A percentile compares a stretch with the other conserved stretches of the same genome.
phyloP scores from a whole-genome alignment of 2,888 invertebrate genomes.

The Epirrita christyi region DNA sequence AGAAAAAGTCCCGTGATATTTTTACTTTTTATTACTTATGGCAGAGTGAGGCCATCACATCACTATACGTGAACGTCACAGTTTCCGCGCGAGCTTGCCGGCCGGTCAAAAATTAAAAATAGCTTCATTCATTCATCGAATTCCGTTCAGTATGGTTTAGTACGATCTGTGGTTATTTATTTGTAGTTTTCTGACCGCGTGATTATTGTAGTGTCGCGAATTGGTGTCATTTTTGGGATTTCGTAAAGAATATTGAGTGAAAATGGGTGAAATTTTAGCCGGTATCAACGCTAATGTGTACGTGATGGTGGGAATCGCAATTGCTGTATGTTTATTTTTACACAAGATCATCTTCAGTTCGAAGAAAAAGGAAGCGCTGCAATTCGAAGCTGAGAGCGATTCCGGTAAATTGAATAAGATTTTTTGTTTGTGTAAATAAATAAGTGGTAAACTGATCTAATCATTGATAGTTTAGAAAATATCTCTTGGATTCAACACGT shows the following conservation, averaged over 20 bases:
- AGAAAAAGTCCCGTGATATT: too few relatives aligned
- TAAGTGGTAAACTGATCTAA: background rate
- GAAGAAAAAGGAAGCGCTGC: conserved; percentile 66
- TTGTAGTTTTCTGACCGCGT: conserved; percentile 67
- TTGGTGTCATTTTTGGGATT: conserved; percentile 43
- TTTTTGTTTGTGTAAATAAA: conserved; percentile 11
- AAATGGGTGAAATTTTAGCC: conserved; percentile 75
- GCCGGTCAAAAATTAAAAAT: background rate
- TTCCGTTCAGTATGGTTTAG: conserved; percentile 41
- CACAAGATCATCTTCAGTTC: conserved; percentile 68
- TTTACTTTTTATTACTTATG: too few relatives aligned
- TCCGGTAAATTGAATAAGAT: conserved; percentile 56
- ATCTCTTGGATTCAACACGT: conserved; percentile 24
- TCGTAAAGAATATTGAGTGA: conserved; percentile 68
- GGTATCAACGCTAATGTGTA: conserved; percentile 62
- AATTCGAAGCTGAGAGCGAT: conserved; percentile 68
- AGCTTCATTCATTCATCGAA: conserved; percentile 42
- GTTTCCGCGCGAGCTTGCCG: too few relatives aligned
- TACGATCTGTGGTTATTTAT: conserved; percentile 53
- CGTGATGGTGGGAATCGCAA: conserved; percentile 59
- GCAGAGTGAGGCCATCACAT: too few relatives aligned
- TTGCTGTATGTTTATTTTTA: conserved; percentile 66
- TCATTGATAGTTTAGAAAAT: background rate
- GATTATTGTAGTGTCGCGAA: conserved; percentile 51
- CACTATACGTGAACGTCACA: too few relatives aligned